phyloP scores from a whole-genome alignment of 2,888 invertebrate species.

The Tenthredo notha region DNA sequence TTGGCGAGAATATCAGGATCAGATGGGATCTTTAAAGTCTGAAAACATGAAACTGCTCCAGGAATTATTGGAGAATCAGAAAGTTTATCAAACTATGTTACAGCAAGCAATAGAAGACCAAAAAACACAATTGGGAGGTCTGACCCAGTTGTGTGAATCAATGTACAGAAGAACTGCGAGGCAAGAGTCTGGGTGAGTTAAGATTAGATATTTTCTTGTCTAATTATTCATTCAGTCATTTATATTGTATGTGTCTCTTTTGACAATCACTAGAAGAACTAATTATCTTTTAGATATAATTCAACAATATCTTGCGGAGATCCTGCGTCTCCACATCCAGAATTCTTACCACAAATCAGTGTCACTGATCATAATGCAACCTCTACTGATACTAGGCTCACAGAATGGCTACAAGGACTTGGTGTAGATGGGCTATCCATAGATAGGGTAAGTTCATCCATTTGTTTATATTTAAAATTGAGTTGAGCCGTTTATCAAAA shows the following conservation, averaged over 20 bases:
- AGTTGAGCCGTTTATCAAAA: background rate
- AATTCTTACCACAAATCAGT: slow-evolving; percentile 71
- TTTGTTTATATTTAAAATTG: background rate
- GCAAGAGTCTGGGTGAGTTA: slow-evolving; percentile 69
- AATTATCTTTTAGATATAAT: slow-evolving; percentile 65
- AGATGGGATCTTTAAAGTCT: slow-evolving; percentile 77
- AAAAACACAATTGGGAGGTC: slow-evolving; percentile 82
- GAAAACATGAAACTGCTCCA: slow-evolving; percentile 84
- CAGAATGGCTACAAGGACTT: slow-evolving; percentile 86
- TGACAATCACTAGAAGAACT: background rate
- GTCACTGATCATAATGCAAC: slow-evolving; percentile 73
- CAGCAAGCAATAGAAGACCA: slow-evolving; percentile 86
- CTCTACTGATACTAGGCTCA: slow-evolving; percentile 81
- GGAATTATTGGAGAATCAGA: slow-evolving; percentile 88
- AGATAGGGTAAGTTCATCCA: slow-evolving; percentile 79
- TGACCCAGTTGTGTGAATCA: slow-evolving; percentile 79
- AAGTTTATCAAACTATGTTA: slow-evolving; percentile 86
- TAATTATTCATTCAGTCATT: background rate
- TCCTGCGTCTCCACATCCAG: slow-evolving; percentile 61
- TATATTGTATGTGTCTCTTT: background rate
- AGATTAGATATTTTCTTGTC: slow-evolving; percentile 11
- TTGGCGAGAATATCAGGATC: slow-evolving; percentile 78
- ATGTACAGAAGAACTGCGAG: slow-evolving; percentile 68
- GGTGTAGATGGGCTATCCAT: slow-evolving; percentile 86
- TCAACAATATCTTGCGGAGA: slow-evolving; percentile 62